phyloP scores from a whole-genome alignment of 2,113 vertebrate species.

The Zeus faber region DNA sequence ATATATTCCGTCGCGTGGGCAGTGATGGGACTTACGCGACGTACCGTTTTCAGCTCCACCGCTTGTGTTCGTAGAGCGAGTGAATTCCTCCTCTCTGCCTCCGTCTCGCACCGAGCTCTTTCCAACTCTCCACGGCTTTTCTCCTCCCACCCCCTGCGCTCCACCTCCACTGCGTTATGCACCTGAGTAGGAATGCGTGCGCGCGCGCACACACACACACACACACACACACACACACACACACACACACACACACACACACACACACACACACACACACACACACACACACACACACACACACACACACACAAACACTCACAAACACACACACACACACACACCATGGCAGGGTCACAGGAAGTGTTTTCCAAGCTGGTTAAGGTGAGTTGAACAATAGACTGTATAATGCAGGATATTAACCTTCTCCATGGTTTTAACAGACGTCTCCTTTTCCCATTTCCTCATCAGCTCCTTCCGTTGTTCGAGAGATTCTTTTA shows the following conservation, averaged over 20 bases:
- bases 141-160: conserved; percentile 49
- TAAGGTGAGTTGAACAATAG: not conserved
- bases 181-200: conserved; percentile 32
- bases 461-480: conserved; percentile 49
- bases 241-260: no score
- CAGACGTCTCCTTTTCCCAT: conserved; percentile 49
- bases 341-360: not conserved
- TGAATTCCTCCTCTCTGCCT: conserved; percentile 52
- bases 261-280: no score
- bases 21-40: conserved; percentile 13
- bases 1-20: no score
- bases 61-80: conserved; percentile 57
- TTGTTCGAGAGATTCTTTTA: conserved; percentile 51
- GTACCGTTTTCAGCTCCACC: conserved; percentile 70
- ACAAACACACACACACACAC: not conserved
- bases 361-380: not conserved
- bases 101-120: conserved; percentile 22
- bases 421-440: conserved; percentile 58
- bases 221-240: not conserved
- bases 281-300: not conserved
- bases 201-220: not conserved
- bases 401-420: not conserved
- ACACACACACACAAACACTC: not conserved
- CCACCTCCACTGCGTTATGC: conserved; percentile 38
- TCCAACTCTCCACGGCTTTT: conserved; percentile 45